Base-by-base conservation (phyloP, 2,113 vertebrate species). In the Oplegnathus fasciatus region DNA sequence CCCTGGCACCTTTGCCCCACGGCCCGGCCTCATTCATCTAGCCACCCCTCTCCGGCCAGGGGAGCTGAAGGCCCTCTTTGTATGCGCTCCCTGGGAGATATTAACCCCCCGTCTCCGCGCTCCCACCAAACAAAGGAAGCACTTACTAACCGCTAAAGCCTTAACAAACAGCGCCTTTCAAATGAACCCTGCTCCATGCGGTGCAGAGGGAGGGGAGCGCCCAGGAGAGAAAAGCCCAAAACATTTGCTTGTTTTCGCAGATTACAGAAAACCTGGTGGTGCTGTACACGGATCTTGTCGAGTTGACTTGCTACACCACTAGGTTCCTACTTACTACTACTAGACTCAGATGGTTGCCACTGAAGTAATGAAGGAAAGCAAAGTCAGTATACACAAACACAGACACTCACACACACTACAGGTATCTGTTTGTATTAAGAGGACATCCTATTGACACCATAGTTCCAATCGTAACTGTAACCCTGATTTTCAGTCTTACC, bases 141-240 rank as follows among this genome's bases (percentile, higher is more conserved):
- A 95, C 95, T 96, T 95, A 95, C 93, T 90, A 94, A 94, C 93
- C 88, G 86, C 95, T 95, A 95, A 94, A 95, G 93, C 92, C 89
- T 95, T 94, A 95, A 95, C 93, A 96, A 95, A 95, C 92, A 93
- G 82, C 68, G 92, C 88, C 93, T 95, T 95, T 95, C 92, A 96
- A 92, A 92, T 90, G 90, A 94, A 92, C 93, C 92, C 90, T 89
- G 92, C 84, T 91, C 93, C 89, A 85, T 93, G 91, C 75, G 58
- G 89, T 83, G 86, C 82, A 64, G 81, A 93, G 84, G 86, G 90
- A 91, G 86, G 88, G 88, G 83, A 87, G 87, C 7, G 68, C 83
- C 84, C 40, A 85, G 72, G 81, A 90, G 73, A 90, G 86, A 86
- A 92, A 91, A 91, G 76, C 83, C 86, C 67, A 79, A 91, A 93